Evolutionary conservation across 2,888 invertebrate genomes (phyloP).

Genomic region (Dryobotodes eremita): DNA sequence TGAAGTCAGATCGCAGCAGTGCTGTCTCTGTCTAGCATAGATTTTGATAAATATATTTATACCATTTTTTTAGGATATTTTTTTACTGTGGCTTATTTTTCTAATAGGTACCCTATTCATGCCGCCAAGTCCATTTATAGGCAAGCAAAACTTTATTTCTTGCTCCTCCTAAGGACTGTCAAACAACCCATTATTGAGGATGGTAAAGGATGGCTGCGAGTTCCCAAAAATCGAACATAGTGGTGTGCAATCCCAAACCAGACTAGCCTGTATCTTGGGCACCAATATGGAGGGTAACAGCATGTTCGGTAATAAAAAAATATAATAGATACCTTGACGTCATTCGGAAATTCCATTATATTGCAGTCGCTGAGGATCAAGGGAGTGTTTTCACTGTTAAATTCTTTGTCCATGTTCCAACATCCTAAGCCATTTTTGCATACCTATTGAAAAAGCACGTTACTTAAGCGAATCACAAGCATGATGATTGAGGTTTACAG

Average conservation of each 20-base stretch:
- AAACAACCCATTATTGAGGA: too few species aligned
- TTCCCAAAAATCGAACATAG: too few species aligned
- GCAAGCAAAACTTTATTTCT: background rate
- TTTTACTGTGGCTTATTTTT: too few species aligned
- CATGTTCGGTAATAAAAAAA: background rate
- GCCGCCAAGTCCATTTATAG: too few species aligned
- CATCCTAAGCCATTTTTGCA: conserved; percentile 94
- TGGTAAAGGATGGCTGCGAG: background rate
- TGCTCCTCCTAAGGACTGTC: too few species aligned
- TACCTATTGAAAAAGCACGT: conserved; percentile 77
- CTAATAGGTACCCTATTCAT: too few species aligned
- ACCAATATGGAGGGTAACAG: background rate
- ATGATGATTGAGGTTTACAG: background rate
- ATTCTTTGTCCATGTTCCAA: conserved; percentile 93
- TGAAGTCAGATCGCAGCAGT: background rate
- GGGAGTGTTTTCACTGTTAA: conserved; percentile 91
- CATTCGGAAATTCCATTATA: conserved; percentile 94
- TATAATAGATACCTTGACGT: conserved; percentile 90
- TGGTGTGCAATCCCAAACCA: too few species aligned
- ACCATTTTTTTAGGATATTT: too few species aligned
- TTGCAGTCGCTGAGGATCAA: conserved; percentile 93
- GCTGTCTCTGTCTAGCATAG: background rate
- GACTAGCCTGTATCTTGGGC: too few species aligned
- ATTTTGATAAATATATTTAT: too few species aligned
- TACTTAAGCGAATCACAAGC: background rate